Base-by-base conservation (phyloP, 1,140 invertebrate species). In the Micrasema minimum region DNA sequence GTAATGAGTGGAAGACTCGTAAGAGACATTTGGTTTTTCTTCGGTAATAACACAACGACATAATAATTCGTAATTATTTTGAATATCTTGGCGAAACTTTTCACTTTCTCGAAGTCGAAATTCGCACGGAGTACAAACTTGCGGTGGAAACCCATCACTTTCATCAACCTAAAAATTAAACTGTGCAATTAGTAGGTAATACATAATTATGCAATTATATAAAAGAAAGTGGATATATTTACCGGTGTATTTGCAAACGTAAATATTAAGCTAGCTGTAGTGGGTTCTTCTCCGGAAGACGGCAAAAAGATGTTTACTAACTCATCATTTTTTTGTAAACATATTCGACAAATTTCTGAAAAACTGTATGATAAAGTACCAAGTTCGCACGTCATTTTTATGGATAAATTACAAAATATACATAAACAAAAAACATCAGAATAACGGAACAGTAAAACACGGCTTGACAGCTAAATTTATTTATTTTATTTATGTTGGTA, bases 281-380 rank as follows among this genome's bases (percentile, higher is more conserved):
- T 68, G 10, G 61, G 43, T 48, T 66, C 46, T 41, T 46, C 50
- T 14, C 43, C 55, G 35, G 23, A 45, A 38, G 48, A 59, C 11
- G 38, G 14, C 51, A 35, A 53, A 62, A 59, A 71, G 26, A 74
- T 70, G 64, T 64, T 67, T 20, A 46, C 41, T 46, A 74, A 45
- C 31, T 38, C 43, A 35, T 45, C 65, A 7, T 67, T 22, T 43
- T 74, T 71, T 64, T 43, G 51, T 26, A 74, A 57, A 65, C 72
- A 74, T 55, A 74, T 46, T 55, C 68, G 41, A 41, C 72, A 74
- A 35, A 74, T 68, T 22, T 74, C 68, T 31, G 61, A 61, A 16
- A 67, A 26, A 51, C 26, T 46, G 22, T 64, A 67, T 20, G 57
- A 16, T 22, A 68, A 12, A 11, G 35, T 35, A 16, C 68, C 72